Percentiles rank a stretch among this genome's conserved stretches.
These are phyloP conservation scores for Erethizon dorsatum DNA, from an alignment of 2,797 vertebrate species.

Conservation along the genomic window DNA sequence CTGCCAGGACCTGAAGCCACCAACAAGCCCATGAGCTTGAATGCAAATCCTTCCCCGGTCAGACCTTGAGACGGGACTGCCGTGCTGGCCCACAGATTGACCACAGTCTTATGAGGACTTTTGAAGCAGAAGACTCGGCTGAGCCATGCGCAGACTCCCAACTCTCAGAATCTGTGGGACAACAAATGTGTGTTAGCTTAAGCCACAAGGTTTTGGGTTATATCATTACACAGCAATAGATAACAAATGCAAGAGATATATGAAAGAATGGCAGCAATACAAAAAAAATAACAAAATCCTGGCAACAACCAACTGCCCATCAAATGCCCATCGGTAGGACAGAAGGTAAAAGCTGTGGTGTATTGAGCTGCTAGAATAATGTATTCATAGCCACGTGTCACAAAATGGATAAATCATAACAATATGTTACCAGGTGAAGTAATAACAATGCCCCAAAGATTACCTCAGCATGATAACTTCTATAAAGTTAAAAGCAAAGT, in stretches of 20 bases:
- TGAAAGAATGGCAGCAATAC: neutral
- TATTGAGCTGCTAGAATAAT: neutral
- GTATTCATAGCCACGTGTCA: neutral
- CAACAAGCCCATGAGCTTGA: neutral
- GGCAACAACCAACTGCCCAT: neutral
- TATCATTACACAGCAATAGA: neutral
- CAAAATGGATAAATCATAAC: slow-evolving; percentile 9
- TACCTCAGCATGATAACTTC: neutral
- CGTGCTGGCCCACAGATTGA: neutral
- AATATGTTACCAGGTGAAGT: neutral
- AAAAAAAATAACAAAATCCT: neutral
- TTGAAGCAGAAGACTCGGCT: neutral
- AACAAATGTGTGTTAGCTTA: neutral
- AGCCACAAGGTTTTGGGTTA: neutral
- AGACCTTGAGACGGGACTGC: neutral
- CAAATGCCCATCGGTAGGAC: neutral
- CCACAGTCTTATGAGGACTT: neutral
- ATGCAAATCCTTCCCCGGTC: neutral
- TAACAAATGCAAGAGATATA: neutral
- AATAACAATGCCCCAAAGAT: neutral
- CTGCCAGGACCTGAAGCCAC: neutral
- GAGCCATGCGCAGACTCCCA: neutral
- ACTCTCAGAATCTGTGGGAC: neutral
- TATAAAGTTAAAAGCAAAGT: slow-evolving; percentile 17
- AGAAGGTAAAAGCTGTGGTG: neutral